These are phyloP conservation scores for Cynoglossus semilaevis DNA, from an alignment of 2,113 vertebrate species.

Conservation along the genomic window DNA sequence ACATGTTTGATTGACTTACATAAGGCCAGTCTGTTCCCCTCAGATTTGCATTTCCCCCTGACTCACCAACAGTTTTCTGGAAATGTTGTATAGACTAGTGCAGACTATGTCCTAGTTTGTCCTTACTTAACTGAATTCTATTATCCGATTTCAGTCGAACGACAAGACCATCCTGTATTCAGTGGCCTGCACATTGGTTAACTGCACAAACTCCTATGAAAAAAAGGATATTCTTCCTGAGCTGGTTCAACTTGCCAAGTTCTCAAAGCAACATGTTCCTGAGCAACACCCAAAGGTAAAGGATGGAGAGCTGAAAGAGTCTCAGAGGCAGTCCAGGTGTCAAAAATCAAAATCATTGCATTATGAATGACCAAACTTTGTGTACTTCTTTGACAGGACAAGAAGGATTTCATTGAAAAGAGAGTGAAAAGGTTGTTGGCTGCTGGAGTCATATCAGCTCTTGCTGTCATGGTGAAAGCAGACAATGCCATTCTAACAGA, in stretches of 20 bases:
- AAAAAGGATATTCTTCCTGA: slow-evolving; percentile 95
- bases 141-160: slow-evolving; percentile 74
- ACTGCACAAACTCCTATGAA: slow-evolving; percentile 95
- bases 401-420: slow-evolving; percentile 90
- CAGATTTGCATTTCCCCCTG: no score
- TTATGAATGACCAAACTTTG: background rate
- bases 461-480: slow-evolving; percentile 92
- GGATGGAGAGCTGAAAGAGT: background rate
- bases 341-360: background rate
- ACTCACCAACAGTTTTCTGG: no score
- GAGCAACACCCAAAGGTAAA: slow-evolving; percentile 94
- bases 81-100: slow-evolving; percentile 2
- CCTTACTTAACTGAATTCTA: background rate
- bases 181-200: slow-evolving; percentile 88
- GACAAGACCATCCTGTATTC: slow-evolving; percentile 96
- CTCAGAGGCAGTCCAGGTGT: no score
- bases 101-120: no score
- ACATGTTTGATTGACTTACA: no score
- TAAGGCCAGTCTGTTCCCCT: no score
- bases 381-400: slow-evolving; percentile 80
- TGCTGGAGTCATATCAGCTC: slow-evolving; percentile 83
- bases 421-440: slow-evolving; percentile 89
- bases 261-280: slow-evolving; percentile 97
- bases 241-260: slow-evolving; percentile 93
- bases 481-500: slow-evolving; percentile 89